Evolutionary conservation across 2,113 vertebrate species (phyloP).

Genomic region (Burhinus oedicnemus): DNA sequence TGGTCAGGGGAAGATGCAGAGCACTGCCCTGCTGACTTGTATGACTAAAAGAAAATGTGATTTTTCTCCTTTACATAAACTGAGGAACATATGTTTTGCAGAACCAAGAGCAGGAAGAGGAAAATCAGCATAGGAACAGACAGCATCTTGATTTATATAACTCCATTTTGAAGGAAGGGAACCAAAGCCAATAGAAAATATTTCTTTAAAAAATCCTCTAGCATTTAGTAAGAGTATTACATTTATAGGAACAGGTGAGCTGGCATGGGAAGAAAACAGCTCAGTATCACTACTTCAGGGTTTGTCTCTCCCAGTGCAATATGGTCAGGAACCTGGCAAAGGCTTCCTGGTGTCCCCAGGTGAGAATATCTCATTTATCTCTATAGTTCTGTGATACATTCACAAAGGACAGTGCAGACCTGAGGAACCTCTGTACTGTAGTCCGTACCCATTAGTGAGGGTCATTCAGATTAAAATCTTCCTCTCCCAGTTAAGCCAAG

Average conservation of each 20-base stretch:
- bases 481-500: neutral
- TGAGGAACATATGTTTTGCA: neutral
- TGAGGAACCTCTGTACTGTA: neutral
- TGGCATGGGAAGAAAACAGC: neutral
- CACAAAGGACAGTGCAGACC: neutral
- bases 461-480: neutral
- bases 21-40: neutral
- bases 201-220: neutral
- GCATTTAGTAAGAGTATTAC: neutral
- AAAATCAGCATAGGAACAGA: neutral
- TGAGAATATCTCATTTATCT: neutral
- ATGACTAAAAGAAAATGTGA: neutral
- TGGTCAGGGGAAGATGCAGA: constrained; percentile 3
- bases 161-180: neutral
- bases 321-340: neutral
- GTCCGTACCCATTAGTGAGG: neutral
- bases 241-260: neutral
- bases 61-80: neutral
- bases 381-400: neutral
- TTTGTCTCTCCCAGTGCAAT: neutral
- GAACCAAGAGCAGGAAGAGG: neutral
- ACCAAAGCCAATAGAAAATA: neutral
- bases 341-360: neutral
- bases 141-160: neutral
- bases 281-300: neutral